Conservation (phyloP, 2,797 vertebrate species). For the Hapalemur alaotrensis region DNA sequence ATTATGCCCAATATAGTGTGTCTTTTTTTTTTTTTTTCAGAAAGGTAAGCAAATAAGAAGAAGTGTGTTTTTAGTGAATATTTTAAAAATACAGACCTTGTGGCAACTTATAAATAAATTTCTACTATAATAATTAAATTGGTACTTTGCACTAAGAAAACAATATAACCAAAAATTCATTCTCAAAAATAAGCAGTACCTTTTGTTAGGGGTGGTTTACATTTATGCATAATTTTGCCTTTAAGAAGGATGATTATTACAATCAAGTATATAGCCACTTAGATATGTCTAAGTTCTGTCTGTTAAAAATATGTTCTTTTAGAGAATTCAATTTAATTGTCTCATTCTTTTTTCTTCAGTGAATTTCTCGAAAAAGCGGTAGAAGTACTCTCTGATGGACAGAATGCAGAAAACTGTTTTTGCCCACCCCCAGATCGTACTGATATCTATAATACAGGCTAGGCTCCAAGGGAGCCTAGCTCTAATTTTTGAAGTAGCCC, state of each 20-base stretch:
- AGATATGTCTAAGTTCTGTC: neutral
- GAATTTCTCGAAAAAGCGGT: neutral
- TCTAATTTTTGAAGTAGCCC: neutral
- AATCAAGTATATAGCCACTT: neutral
- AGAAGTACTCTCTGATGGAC: neutral
- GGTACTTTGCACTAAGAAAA: constrained; percentile 32
- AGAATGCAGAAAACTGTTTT: neutral
- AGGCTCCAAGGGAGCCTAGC: neutral
- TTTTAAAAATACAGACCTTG: constrained; percentile 46
- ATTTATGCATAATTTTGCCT: constrained; percentile 25
- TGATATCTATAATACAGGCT: neutral
- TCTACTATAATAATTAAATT: constrained; percentile 23
- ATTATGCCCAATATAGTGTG: neutral
- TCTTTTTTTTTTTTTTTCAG: neutral
- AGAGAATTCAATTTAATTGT: constrained; percentile 2
- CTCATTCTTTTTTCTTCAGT: neutral
- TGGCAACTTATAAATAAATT: constrained; percentile 37
- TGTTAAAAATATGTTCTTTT: neutral
- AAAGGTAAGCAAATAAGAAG: constrained; percentile 27
- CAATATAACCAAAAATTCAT: constrained; percentile 27
- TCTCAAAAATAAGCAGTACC: neutral
- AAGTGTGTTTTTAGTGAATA: constrained; percentile 52
- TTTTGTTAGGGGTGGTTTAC: neutral
- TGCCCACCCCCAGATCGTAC: too few relatives aligned
- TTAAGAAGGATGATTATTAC: constrained; percentile 44